Evolutionary conservation across 2,797 vertebrate species (phyloP), one percentile per base, ranked within the genome.

Genomic region (Etheostoma nigrum): DNA sequence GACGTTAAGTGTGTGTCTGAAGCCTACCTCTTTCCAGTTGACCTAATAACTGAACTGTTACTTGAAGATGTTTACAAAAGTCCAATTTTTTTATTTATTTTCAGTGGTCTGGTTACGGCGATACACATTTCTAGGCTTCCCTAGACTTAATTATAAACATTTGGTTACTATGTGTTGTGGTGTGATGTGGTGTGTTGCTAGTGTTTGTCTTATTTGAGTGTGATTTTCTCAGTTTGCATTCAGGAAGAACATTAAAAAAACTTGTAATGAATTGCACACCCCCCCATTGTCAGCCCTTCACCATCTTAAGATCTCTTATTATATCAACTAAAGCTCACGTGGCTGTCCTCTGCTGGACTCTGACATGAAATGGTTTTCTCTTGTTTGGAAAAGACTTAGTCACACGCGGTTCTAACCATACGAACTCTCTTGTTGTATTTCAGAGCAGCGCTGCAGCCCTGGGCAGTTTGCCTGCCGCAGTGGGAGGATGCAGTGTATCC

Each of bases 401-500:
- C 53, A 47, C 25, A 4, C 74, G 81, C 66, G 52, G 19, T 40
- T 71, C 67, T 89, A 77, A 89, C 88, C 76, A 54, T n/a, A 16
- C 30, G 0, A 53, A 47, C 15, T 53, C 4, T 81, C 11, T 69
- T 73, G 68, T 80, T 91, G 84, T 88, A 23, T 91, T 86, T 67
- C 93, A 99, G 98, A 99, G 93, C 96, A 96, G 79, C 97, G 96
- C 93, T 99, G 98, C 93, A 95, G 84, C 83, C 94, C 96, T 0
- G 97, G 94, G 83, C 96, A 99, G 96, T 99, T 99, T 74, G 95
- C 97, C 47, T 99, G 98, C 93, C 97, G 90, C 92, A 97, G 97
- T 49, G 98, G 98, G 45, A 95, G 95, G 87, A 97, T 99, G 94
- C 97, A 99, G 90, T 99, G 98, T 93, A 99, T 99, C 92, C 98